These are phyloP conservation scores for Pseudopleuronectes americanus DNA, from an alignment of 2,797 vertebrate species.

Conservation along the genomic window DNA sequence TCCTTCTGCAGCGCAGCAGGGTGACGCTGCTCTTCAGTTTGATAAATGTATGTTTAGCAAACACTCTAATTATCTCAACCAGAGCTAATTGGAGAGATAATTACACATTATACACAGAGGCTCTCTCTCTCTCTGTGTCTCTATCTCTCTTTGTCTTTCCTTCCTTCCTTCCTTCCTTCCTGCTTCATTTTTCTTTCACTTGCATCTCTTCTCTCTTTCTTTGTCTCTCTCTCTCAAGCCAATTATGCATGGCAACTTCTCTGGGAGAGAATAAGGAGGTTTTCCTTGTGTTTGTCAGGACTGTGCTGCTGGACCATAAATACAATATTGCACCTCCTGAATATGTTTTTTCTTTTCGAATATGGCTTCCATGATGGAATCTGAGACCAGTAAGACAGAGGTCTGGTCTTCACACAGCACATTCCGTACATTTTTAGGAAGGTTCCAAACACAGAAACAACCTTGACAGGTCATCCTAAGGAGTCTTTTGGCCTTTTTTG, in stretches of 20 bases:
- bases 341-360: constrained; percentile 15
- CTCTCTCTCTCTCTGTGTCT: constrained; percentile 5
- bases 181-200: constrained; percentile 42
- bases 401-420: neutral
- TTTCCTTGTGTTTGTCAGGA: constrained; percentile 37
- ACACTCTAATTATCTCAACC: constrained; percentile 70
- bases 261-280: constrained; percentile 41
- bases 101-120: constrained; percentile 60
- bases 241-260: constrained; percentile 30
- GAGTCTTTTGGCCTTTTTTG: no score
- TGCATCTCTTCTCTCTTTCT: constrained; percentile 19
- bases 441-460: neutral
- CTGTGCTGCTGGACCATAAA: constrained; percentile 19
- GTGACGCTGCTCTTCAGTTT: constrained; percentile 45
- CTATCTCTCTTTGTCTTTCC: constrained; percentile 2
- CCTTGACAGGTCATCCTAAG: no score
- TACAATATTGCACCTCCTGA: constrained; percentile 14
- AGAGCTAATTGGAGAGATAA: constrained; percentile 72
- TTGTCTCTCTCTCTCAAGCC: constrained; percentile 25
- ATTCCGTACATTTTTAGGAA: neutral
- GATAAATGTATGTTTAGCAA: constrained; percentile 74
- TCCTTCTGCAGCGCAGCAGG: constrained; percentile 26
- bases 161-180: constrained; percentile 44
- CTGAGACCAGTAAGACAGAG: neutral
- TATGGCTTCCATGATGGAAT: constrained; percentile 18